phyloP scores from a whole-genome alignment of 2,797 vertebrate species.

The Alca torda region DNA sequence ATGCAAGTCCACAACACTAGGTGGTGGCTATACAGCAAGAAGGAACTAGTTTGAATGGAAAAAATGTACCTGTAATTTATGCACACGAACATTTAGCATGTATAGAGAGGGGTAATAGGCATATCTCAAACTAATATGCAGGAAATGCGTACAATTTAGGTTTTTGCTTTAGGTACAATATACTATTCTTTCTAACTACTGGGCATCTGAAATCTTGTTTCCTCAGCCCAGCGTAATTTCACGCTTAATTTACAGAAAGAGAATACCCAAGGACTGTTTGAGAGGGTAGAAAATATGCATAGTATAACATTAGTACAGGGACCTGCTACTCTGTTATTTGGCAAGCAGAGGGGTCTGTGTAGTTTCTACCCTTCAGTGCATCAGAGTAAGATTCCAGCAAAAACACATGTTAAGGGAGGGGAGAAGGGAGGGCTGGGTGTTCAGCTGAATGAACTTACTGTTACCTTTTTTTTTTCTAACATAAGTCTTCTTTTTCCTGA shows the following conservation, averaged over 20 bases:
- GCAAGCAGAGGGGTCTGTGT: conserved; percentile 36
- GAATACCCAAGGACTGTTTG: conserved; percentile 58
- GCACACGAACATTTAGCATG: background rate
- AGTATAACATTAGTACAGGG: conserved; percentile 46
- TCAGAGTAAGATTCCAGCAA: conserved; percentile 74
- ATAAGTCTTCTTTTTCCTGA: conserved; percentile 90
- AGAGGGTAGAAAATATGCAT: conserved; percentile 36
- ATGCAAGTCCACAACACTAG: background rate
- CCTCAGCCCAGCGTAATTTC: conserved; percentile 69
- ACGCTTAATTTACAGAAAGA: conserved; percentile 72
- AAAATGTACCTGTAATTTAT: background rate
- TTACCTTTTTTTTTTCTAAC: conserved; percentile 87
- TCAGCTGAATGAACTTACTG: conserved; percentile 96
- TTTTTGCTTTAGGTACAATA: conserved; percentile 54
- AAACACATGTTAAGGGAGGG: conserved; percentile 76
- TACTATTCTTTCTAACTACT: conserved; percentile 64
- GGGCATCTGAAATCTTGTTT: conserved; percentile 70
- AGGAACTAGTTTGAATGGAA: background rate
- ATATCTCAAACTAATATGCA: conserved; percentile 52
- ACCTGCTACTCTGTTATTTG: conserved; percentile 63
- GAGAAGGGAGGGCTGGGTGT: conserved; percentile 27
- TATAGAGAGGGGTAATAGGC: background rate
- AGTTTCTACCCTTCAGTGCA: conserved; percentile 63
- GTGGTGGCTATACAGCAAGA: background rate
- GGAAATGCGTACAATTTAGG: conserved; percentile 44